Conservation (phyloP, 1,140 invertebrate genomes). For the Cydia splendana region DNA sequence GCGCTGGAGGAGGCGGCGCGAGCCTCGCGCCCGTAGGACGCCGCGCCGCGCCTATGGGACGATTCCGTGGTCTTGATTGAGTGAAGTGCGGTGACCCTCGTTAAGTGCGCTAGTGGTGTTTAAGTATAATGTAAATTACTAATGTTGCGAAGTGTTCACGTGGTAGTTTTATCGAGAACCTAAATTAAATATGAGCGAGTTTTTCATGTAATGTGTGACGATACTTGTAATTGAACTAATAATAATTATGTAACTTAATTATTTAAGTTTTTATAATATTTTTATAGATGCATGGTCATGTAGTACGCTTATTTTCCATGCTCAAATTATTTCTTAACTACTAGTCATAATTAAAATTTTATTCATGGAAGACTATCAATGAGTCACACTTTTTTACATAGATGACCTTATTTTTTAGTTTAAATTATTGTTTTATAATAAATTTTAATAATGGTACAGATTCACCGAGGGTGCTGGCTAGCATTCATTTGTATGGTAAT, state of each 20-base stretch:
- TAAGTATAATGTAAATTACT: slow-evolving; percentile 1
- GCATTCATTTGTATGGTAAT: slow-evolving; percentile 57
- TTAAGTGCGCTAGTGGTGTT: slow-evolving; percentile 13
- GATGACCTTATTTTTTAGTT: slow-evolving; percentile 54
- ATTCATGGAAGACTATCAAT: slow-evolving; percentile 53
- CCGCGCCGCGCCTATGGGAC: slow-evolving; percentile 40
- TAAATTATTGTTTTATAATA: slow-evolving; percentile 70
- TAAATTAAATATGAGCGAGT: slow-evolving; percentile 36
- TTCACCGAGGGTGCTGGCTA: slow-evolving; percentile 62
- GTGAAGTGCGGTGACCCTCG: slow-evolving; percentile 39
- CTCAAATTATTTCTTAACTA: slow-evolving; percentile 76
- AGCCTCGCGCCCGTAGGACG: slow-evolving; percentile 84
- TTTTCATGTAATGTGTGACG: slow-evolving; percentile 56
- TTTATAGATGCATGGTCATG: slow-evolving; percentile 76
- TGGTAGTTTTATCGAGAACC: slow-evolving; percentile 29
- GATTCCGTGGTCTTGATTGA: slow-evolving; percentile 53
- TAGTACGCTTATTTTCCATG: slow-evolving; percentile 76
- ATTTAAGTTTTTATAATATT: slow-evolving; percentile 76
- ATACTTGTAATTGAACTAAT: slow-evolving; percentile 61
- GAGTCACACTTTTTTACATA: slow-evolving; percentile 63
- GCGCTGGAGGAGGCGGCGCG: slow-evolving; percentile 91
- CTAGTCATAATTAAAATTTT: slow-evolving; percentile 77
- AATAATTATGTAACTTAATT: slow-evolving; percentile 69
- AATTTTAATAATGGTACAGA: slow-evolving; percentile 48
- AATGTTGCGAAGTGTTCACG: slow-evolving; percentile 37